Conservation (phyloP, 2,797 vertebrate genomes). For the Diplodus sargus region DNA sequence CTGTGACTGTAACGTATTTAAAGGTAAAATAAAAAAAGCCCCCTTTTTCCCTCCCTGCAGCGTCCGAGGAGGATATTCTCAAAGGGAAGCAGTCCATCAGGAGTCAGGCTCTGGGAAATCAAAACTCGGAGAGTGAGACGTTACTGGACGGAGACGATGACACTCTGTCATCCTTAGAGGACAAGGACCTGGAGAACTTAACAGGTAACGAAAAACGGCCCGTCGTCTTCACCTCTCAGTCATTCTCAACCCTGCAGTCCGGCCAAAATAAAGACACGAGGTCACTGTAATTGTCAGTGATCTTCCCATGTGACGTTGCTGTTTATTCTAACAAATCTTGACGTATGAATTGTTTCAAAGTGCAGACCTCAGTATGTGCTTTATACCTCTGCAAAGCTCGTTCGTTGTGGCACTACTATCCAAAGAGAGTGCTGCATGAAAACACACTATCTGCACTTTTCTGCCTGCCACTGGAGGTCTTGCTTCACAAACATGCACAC, state of each 20-base stretch:
- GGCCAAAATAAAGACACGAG: slow-evolving; percentile 7
- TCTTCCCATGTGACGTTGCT: not conserved
- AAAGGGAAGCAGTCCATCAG: slow-evolving; percentile 97
- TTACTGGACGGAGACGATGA: slow-evolving; percentile 94
- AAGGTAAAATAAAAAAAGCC: slow-evolving; percentile 40
- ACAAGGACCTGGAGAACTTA: slow-evolving; percentile 96
- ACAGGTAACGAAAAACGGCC: slow-evolving; percentile 85
- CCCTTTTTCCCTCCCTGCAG: slow-evolving; percentile 81
- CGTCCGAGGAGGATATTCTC: slow-evolving; percentile 92
- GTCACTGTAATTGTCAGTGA: not conserved
- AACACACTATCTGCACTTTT: slow-evolving; percentile 41
- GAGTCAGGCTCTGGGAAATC: slow-evolving; percentile 92
- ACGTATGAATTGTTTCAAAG: not conserved
- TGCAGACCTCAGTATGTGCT: not conserved
- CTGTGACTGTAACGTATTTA: not conserved
- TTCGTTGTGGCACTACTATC: slow-evolving; percentile 39
- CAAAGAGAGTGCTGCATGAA: slow-evolving; percentile 4
- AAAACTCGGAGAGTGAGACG: slow-evolving; percentile 92
- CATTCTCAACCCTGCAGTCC: slow-evolving; percentile 4
- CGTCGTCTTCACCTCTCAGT: slow-evolving; percentile 17
- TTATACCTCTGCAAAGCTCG: slow-evolving; percentile 39
- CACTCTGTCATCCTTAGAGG: slow-evolving; percentile 94
- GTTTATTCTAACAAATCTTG: not conserved
- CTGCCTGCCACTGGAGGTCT: slow-evolving; percentile 44
- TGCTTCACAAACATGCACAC: slow-evolving; percentile 44